These are phyloP conservation scores for Psettodes erumei DNA, from an alignment of 2,113 vertebrate genomes.

Conservation along the genomic window DNA sequence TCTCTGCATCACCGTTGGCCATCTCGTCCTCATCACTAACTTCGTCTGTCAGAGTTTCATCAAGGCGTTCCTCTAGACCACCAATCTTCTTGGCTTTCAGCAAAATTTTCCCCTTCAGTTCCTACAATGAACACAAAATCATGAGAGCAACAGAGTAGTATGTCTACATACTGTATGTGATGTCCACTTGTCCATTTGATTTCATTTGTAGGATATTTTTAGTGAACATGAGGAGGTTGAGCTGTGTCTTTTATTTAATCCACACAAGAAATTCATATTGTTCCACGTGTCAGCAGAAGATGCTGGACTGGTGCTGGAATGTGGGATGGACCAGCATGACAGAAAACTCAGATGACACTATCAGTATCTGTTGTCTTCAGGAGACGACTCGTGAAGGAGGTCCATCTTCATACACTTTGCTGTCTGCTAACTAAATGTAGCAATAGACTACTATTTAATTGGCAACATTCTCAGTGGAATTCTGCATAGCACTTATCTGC, in stretches of 20 bases:
- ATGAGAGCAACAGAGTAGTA: background rate
- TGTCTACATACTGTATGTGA: background rate
- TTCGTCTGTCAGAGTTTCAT: conserved; percentile 81
- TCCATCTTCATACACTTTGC: conserved; percentile 27
- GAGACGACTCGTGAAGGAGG: background rate
- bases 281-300: background rate
- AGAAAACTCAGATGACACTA: background rate
- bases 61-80: conserved; percentile 72
- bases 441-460: conserved; percentile 22
- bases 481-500: conserved; percentile 25
- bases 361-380: background rate
- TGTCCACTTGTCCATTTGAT: background rate
- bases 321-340: background rate
- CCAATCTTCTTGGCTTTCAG: conserved; percentile 93
- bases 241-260: background rate
- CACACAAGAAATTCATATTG: background rate
- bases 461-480: conserved; percentile 8
- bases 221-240: background rate
- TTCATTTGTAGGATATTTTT: background rate
- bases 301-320: background rate
- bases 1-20: conserved; percentile 75
- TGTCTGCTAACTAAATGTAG: conserved; percentile 49
- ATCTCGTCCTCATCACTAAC: conserved; percentile 79
- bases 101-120: conserved; percentile 89
- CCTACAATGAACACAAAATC: conserved; percentile 73